Base-by-base conservation (phyloP, 2,888 invertebrate species). In the Euclidia mi region DNA sequence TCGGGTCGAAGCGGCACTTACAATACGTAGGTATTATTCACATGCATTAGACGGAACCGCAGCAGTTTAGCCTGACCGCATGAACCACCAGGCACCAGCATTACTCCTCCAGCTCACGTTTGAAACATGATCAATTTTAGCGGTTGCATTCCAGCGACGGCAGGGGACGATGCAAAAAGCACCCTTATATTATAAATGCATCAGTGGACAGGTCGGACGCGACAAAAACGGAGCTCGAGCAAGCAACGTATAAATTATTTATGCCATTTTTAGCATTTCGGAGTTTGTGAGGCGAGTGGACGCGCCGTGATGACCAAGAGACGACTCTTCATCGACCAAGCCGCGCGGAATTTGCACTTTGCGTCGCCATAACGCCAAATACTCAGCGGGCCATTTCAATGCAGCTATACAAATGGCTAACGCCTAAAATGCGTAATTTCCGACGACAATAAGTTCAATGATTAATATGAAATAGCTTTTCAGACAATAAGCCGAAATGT, bases 151-250 rank as follows among this genome's bases (percentile, higher is more conserved):
- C 94, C 94, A 82, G 80, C 80, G 87, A 82, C 82, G 86, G 79
- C 86, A 79, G 84, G 89, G 85, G 82, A 89, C 89, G 85, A 75
- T 84, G 91, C 93, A 94, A 94, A 94, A 94, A 94, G 92, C 90
- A 93, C 92, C 93, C 94, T 93, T 92, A 90, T 93, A 94, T 94
- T 94, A 94, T 94, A 94, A 94, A 94, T 94, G 94, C 94, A 94
- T 94, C 94, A 92, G 93, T 90, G 92, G 93, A 92, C 92, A 93
- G 92, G 92, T 88, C 91, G 90, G 87, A 75, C 85, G 88, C 87
- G 88, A 89, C 92, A 94, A 94, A 94, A 94, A 93, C 92, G 75
- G 74, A 87, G 87, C 79, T 78, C 87, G 83, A 89, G 82, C 91
- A 85, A 84, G 88, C 86, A 79, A 84, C 87, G 88, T 94, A 94